Percentiles rank a stretch among this genome's conserved stretches.
phyloP scores from a whole-genome alignment of 2,888 invertebrate species.

The Chorisops tibialis region DNA sequence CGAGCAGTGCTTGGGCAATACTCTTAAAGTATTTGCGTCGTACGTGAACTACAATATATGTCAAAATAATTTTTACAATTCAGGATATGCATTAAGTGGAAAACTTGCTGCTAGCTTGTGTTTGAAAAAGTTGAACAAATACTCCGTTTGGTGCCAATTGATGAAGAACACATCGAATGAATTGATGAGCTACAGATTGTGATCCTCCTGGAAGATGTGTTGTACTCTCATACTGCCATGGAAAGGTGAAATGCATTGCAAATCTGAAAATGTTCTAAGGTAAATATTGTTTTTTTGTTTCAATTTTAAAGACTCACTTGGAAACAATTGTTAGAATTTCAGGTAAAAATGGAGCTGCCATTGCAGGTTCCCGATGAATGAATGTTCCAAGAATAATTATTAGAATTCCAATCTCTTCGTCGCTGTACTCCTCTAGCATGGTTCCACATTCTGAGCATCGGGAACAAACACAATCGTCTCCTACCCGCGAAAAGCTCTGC shows the following conservation, averaged over 20 bases:
- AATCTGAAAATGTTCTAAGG: slow-evolving; percentile 56
- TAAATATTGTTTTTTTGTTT: not conserved
- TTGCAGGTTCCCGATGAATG: slow-evolving; percentile 90
- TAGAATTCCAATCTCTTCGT: slow-evolving; percentile 92
- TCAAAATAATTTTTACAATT: not conserved
- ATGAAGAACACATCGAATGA: slow-evolving; percentile 92
- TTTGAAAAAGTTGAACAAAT: slow-evolving; percentile 92
- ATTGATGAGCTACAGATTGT: slow-evolving; percentile 94
- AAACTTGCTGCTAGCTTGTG: slow-evolving; percentile 72
- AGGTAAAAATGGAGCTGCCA: slow-evolving; percentile 91
- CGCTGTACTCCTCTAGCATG: slow-evolving; percentile 86
- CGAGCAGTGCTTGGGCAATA: slow-evolving; percentile 87
- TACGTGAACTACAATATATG: slow-evolving; percentile 43
- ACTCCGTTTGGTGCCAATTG: slow-evolving; percentile 96
- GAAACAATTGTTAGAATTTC: slow-evolving; percentile 86
- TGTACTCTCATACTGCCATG: slow-evolving; percentile 85
- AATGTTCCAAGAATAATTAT: slow-evolving; percentile 93
- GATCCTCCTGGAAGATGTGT: slow-evolving; percentile 92
- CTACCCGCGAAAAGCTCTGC: slow-evolving; percentile 61
- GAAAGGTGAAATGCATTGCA: slow-evolving; percentile 73
- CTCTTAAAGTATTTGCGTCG: slow-evolving; percentile 89
- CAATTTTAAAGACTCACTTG: slow-evolving; percentile 58
- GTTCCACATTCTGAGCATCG: slow-evolving; percentile 84
- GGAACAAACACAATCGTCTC: slow-evolving; percentile 69
- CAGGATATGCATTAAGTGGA: not conserved